Conservation (phyloP, 2,797 vertebrate species). For the Galagoides demidoff region DNA sequence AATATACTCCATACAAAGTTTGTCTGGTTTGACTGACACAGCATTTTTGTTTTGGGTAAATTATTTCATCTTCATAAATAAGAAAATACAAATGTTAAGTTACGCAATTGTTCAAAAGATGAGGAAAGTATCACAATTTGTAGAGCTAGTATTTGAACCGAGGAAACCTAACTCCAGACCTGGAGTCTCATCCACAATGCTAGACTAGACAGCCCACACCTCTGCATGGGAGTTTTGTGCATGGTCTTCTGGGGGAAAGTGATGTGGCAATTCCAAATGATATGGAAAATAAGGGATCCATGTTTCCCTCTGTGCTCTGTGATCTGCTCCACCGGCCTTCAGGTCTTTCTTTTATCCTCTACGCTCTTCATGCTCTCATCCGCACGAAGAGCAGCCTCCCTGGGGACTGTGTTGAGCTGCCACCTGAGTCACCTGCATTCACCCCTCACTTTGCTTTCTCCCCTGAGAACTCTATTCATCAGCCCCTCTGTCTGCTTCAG, state of each 20-base stretch:
- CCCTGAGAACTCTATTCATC: constrained; percentile 60
- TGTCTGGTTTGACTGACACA: not conserved
- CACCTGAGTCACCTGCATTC: not conserved
- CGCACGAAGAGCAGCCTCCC: not conserved
- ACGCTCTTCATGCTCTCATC: not conserved
- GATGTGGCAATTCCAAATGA: not conserved
- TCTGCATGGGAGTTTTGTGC: not conserved
- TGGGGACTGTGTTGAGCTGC: not conserved
- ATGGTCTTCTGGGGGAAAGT: not conserved
- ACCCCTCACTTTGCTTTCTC: constrained; percentile 30
- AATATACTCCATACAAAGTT: not conserved
- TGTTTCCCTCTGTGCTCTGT: not conserved
- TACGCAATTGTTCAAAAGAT: not conserved
- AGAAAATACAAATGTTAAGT: not conserved
- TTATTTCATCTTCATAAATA: not conserved
- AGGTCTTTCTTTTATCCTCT: not conserved
- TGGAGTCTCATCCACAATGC: not conserved
- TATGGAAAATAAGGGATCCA: not conserved
- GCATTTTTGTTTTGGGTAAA: not conserved
- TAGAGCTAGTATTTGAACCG: not conserved
- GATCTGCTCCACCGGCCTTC: not conserved
- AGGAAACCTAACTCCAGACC: not conserved
- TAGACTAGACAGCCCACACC: not conserved
- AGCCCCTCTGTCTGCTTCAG: not conserved
- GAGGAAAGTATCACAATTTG: not conserved